Conservation (phyloP, 2,797 vertebrate species). For the Protonibea diacanthus region DNA sequence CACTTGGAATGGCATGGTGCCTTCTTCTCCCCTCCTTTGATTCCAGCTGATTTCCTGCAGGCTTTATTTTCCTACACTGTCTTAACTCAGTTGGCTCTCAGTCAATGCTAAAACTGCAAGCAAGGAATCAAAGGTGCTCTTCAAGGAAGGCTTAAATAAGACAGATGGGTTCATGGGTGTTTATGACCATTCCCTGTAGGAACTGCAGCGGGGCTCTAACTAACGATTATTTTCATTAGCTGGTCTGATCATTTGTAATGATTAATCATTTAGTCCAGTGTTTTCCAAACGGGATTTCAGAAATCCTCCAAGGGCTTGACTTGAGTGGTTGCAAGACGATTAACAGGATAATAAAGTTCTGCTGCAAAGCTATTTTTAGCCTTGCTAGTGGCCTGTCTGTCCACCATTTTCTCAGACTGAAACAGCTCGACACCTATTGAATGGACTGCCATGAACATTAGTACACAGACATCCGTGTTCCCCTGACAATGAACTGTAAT, state of each 20-base stretch:
- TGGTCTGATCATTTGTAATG: constrained; percentile 6
- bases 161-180: constrained; percentile 21
- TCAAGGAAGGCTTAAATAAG: constrained; percentile 42
- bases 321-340: background rate
- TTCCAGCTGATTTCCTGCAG: constrained; percentile 41
- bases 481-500: too few species aligned
- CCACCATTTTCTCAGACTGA: too few species aligned
- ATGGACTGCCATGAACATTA: too few species aligned
- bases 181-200: background rate
- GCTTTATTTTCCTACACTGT: constrained; percentile 28
- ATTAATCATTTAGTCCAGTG: constrained; percentile 5
- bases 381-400: too few species aligned
- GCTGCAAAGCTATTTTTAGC: too few species aligned
- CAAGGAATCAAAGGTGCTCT: constrained; percentile 23
- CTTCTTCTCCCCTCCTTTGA: constrained; percentile 28
- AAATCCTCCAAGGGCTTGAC: background rate
- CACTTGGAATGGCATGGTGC: constrained; percentile 3
- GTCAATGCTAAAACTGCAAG: constrained; percentile 32
- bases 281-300: background rate
- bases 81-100: constrained; percentile 32
- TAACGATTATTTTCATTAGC: background rate
- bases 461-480: too few species aligned
- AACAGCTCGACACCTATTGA: too few species aligned
- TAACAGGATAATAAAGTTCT: background rate
- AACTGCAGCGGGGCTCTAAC: constrained; percentile 8